These are phyloP conservation scores for Premnoplex brunnescens DNA, from an alignment of 2,797 vertebrate species.

Conservation along the genomic window DNA sequence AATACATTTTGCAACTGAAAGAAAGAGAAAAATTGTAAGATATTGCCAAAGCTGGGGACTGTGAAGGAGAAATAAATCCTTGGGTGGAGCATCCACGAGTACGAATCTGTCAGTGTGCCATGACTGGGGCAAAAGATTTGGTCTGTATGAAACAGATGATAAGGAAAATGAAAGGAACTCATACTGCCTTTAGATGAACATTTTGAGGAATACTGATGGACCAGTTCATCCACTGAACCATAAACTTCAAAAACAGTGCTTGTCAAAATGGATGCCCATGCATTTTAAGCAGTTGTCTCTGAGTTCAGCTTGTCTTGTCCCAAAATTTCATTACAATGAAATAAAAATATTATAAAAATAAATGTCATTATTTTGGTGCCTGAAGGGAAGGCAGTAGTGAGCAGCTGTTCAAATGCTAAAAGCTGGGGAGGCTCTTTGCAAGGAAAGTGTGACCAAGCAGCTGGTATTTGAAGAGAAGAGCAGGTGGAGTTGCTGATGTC, in stretches of 20 bases:
- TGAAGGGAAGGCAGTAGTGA: not conserved
- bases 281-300: not conserved
- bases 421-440: not conserved
- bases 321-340: not conserved
- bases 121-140: not conserved
- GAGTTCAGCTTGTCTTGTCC: fast-evolving
- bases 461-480: not conserved
- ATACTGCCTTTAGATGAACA: not conserved
- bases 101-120: fast-evolving
- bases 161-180: not conserved
- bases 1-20: not conserved
- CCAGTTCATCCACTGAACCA: not conserved
- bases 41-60: not conserved
- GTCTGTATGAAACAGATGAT: not conserved
- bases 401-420: not conserved
- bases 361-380: not conserved
- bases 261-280: not conserved
- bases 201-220: not conserved
- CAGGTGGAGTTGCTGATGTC: not conserved
- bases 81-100: not conserved
- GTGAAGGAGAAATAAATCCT: not conserved
- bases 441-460: not conserved
- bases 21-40: not conserved
- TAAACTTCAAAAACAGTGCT: not conserved
- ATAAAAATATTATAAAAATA: too few species aligned